Percentiles rank a stretch among this genome's conserved stretches.
These are phyloP conservation scores for Lichenostomus cassidix DNA, from an alignment of 2,113 vertebrate species.

Conservation along the genomic window DNA sequence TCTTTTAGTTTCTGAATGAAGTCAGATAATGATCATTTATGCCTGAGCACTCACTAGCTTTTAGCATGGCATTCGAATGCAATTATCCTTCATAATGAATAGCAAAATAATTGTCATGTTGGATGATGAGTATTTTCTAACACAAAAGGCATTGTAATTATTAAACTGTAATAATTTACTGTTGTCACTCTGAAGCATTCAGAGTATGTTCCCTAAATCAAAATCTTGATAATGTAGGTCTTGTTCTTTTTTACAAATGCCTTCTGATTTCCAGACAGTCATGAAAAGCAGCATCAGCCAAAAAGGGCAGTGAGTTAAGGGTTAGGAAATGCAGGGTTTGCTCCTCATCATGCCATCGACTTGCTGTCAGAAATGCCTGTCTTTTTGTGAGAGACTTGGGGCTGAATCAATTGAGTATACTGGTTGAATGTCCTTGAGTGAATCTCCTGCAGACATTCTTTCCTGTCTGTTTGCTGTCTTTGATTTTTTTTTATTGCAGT, in stretches of 20 bases:
- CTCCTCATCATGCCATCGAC: background rate
- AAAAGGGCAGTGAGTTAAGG: background rate
- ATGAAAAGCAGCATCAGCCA: background rate
- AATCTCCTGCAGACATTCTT: background rate
- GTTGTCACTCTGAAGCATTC: background rate
- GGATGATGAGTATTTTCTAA: background rate
- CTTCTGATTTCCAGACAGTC: background rate
- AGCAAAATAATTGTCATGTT: conserved; percentile 6
- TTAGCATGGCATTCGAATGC: background rate
- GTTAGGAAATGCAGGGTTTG: background rate
- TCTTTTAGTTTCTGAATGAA: conserved; percentile 10
- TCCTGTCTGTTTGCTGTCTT: background rate
- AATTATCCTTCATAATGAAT: conserved; percentile 13
- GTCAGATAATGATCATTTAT: conserved; percentile 1
- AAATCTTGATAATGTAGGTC: background rate
- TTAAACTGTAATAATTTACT: conserved; percentile 18
- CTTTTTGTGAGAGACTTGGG: background rate
- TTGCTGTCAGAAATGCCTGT: background rate
- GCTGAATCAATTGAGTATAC: background rate
- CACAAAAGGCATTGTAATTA: conserved; percentile 31
- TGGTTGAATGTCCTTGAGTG: background rate
- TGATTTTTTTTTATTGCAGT: background rate
- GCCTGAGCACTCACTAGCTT: background rate
- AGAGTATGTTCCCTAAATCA: background rate
- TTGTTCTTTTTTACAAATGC: background rate